Base-by-base conservation (phyloP, 2,888 invertebrate species). In the Cryptocheilus praepositus region DNA sequence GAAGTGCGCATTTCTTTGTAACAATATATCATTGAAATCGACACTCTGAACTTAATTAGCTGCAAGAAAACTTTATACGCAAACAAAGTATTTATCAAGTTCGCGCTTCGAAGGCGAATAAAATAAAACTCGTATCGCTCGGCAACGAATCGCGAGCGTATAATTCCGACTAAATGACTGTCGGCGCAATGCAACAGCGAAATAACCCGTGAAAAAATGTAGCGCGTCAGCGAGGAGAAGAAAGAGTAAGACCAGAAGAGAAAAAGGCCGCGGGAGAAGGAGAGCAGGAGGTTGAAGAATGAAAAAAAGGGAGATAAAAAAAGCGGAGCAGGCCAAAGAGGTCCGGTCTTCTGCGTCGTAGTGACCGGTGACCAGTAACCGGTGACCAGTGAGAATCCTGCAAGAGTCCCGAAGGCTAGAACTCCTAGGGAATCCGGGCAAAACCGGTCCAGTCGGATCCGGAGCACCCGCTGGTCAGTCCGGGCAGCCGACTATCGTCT, bases 391-490 rank as follows among this genome's bases (percentile, higher is more conserved):
- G 74, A 74, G 79, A 75, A 76, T 71, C 62, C 71, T 77, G 64
- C 61, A 75, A 66, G 75, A 80, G 73, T 84, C 78, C 79, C 79
- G 81, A 86, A 83, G 84, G 81, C 85, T 85, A 85, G 85, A 84
- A 85, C 85, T 86, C 86, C 88, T 88, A 88, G 88, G 82, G 85
- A 87, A 84, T 87, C 81, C 82, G 72, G 74, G 77, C 81, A 84
- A 86, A 88, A 88, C 88, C 88, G 88, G 88, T 88, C 88, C 79
- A 86, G 87, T 85, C 82, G 76, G 87, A 87, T 88, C 83, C 81
- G 83, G 82, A 83, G 84, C 83, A 84, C 83, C 82, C 83, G 82
- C 84, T 82, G 83, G 66, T 73, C 76, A 67, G 64, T 74, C 66
- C 71, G 16, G 61, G 56, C 71, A 74, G 75, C 68, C 59, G 61